Percentiles rank a stretch among this genome's conserved stretches.
Conservation (phyloP, 1,140 invertebrate species). For the Nephotettix cincticeps region DNA sequence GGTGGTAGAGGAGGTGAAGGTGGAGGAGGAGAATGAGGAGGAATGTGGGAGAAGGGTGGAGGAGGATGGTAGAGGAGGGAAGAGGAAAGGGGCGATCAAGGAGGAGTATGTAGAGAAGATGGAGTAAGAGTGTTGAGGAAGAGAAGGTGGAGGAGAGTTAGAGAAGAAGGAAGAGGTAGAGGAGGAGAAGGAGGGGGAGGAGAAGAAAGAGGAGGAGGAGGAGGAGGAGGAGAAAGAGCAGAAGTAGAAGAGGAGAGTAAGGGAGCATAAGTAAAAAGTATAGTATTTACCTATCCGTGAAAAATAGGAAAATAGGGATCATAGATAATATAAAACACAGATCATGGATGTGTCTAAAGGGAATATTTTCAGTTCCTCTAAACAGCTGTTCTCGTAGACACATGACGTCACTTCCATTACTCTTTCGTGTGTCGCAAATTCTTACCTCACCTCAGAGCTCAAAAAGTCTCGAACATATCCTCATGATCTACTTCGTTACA, state of each 20-base stretch:
- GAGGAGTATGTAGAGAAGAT: constrained; percentile 1
- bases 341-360: no score
- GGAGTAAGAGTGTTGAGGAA: background rate
- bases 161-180: constrained; percentile 26
- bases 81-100: background rate
- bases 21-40: background rate
- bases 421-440: no score
- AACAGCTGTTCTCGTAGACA: no score
- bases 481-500: no score
- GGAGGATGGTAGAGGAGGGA: constrained; percentile 12
- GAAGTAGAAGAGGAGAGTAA: constrained; percentile 22
- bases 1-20: background rate
- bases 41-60: constrained; percentile 26
- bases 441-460: no score
- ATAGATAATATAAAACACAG: no score
- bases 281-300: no score
- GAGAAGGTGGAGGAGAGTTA: constrained; percentile 14
- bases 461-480: no score
- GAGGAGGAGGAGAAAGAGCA: constrained; percentile 26
- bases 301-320: no score
- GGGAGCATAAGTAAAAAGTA: constrained; percentile 31
- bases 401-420: no score
- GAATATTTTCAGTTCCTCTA: no score
- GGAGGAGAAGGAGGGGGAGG: constrained; percentile 31
- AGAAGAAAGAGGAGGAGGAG: constrained; percentile 31